Evolutionary conservation across 2,113 vertebrate genomes (phyloP).

Genomic region (Marmota flaviventris): DNA sequence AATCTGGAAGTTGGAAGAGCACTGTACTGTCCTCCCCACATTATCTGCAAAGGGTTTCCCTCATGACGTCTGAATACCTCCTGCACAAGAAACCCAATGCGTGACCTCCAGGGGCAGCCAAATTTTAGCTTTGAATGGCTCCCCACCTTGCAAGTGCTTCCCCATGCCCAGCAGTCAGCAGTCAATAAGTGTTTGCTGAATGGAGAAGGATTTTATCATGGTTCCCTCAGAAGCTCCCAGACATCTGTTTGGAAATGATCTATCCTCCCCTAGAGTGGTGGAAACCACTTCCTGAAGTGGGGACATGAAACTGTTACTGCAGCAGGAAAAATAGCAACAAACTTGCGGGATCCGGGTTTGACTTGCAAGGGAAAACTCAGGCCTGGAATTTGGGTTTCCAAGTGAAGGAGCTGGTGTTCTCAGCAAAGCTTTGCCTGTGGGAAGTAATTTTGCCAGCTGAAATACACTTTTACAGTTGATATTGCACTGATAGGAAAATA

Average conservation of each 20-base stretch:
- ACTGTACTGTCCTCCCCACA: neutral
- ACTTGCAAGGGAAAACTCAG: conserved; percentile 70
- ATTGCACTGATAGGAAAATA: conserved; percentile 68
- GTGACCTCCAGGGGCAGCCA: neutral
- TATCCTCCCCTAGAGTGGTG: neutral
- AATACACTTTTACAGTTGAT: conserved; percentile 72
- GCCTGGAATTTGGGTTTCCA: conserved; percentile 64
- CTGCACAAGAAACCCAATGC: neutral
- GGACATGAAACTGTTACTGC: conserved; percentile 44
- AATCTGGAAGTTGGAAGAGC: neutral
- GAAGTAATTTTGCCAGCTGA: conserved; percentile 72
- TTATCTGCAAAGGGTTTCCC: neutral
- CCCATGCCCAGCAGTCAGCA: neutral
- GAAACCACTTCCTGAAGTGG: conserved; percentile 22
- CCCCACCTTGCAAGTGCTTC: neutral
- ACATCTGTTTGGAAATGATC: conserved; percentile 76
- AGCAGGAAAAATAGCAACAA: conserved; percentile 76
- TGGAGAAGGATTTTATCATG: conserved; percentile 12
- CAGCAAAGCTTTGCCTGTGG: conserved; percentile 70
- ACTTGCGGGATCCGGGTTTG: neutral
- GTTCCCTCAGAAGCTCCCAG: conserved; percentile 53
- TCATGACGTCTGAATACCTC: neutral
- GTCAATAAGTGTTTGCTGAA: conserved; percentile 11
- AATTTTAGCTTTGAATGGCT: neutral
- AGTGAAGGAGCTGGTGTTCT: conserved; percentile 69